A percentile compares a stretch with the other conserved stretches of the same genome.
Evolutionary conservation across 2,113 vertebrate species (phyloP).

Genomic region (Sceloporus undulatus): DNA sequence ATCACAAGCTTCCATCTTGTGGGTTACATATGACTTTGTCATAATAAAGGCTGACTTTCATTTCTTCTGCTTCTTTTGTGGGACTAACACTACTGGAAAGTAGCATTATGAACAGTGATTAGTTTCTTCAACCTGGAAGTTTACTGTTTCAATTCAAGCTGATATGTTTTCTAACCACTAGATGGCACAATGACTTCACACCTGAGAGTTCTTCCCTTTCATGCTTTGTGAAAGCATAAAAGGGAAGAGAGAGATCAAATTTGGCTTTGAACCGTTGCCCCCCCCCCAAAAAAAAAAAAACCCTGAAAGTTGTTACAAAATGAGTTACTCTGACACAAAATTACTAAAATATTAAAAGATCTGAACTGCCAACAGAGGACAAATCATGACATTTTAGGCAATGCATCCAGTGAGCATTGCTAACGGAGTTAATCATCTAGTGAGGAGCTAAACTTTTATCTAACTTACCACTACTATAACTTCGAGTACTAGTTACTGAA

Average conservation of each 20-base stretch:
- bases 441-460: not conserved
- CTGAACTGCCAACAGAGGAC: not conserved
- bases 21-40: not conserved
- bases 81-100: not conserved
- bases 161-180: constrained; percentile 17
- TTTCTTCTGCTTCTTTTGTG: not conserved
- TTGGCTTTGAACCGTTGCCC: rapidly evolving
- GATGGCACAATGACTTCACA: constrained; percentile 30
- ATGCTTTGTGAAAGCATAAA: not conserved
- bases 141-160: not conserved
- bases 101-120: rapidly evolving
- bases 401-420: not conserved
- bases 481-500: not conserved
- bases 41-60: not conserved
- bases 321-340: not conserved
- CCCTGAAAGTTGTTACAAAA: not conserved
- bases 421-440: not conserved
- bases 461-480: not conserved
- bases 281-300: not conserved
- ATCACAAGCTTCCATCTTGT: not conserved
- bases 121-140: not conserved
- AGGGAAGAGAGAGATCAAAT: not conserved
- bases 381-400: not conserved
- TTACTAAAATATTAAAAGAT: not conserved
- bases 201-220: not conserved